Evolutionary conservation across 2,113 vertebrate species (phyloP).

Genomic region (Sorex fumeus): DNA sequence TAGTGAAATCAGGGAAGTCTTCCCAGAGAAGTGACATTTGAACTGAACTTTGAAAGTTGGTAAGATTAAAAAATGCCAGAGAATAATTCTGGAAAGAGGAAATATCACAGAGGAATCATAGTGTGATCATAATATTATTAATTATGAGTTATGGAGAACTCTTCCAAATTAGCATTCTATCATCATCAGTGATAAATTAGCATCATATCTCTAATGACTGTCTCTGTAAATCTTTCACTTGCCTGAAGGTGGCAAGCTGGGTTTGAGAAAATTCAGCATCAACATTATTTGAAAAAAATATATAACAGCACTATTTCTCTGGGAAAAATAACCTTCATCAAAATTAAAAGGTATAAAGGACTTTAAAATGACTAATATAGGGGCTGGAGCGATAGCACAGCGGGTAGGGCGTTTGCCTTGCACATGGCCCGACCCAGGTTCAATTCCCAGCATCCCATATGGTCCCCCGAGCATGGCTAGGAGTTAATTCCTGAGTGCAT

Average conservation of each 20-base stretch:
- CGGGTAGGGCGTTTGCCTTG: too few relatives aligned
- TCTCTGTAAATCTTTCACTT: constrained; percentile 76
- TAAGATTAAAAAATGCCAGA: constrained; percentile 1
- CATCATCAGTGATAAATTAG: background rate
- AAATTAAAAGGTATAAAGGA: constrained; percentile 51
- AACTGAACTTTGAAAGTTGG: constrained; percentile 45
- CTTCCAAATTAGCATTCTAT: background rate
- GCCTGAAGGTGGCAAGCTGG: constrained; percentile 89
- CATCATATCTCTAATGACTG: constrained; percentile 25
- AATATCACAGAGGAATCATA: constrained; percentile 40
- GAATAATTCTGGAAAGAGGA: constrained; percentile 40
- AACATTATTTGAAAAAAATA: constrained; percentile 58
- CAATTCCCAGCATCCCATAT: too few relatives aligned
- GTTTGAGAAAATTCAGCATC: background rate
- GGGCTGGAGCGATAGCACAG: too few relatives aligned
- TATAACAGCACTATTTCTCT: constrained; percentile 10
- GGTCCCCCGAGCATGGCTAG: too few relatives aligned
- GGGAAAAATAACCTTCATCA: constrained; percentile 5
- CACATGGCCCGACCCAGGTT: too few relatives aligned
- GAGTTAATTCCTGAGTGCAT: too few relatives aligned
- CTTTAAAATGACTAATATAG: background rate
- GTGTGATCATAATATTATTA: constrained; percentile 38
- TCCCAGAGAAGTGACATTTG: constrained; percentile 16
- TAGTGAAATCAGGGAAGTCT: background rate
- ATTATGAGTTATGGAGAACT: constrained; percentile 66